Evolutionary conservation across 2,888 invertebrate genomes (phyloP).

Genomic region (Drosophila fungiperda): DNA sequence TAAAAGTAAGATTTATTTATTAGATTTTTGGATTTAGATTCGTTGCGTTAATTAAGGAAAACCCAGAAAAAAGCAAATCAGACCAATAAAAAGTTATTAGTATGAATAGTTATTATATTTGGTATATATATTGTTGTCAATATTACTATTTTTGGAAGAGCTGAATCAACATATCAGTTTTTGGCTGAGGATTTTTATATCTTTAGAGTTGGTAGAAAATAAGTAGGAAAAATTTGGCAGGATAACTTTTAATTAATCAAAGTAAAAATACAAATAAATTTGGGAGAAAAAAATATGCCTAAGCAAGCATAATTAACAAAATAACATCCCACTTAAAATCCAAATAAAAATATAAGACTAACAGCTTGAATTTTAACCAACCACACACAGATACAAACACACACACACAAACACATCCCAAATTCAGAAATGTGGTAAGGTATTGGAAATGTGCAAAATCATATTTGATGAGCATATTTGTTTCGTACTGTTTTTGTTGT

Average conservation of each 20-base stretch:
- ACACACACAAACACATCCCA: background rate
- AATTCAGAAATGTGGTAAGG: background rate
- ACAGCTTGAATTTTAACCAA: background rate
- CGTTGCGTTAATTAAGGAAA: too few species aligned
- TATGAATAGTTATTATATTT: background rate
- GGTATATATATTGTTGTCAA: background rate
- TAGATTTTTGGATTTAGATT: too few species aligned
- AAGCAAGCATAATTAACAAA: background rate
- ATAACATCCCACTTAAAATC: background rate
- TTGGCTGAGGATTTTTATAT: too few species aligned
- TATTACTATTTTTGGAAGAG: too few species aligned
- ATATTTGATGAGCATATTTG: constrained; percentile 26
- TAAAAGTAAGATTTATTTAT: too few species aligned
- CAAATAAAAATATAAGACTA: background rate
- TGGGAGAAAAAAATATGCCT: background rate
- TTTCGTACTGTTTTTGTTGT: constrained; percentile 47
- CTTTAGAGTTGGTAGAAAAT: too few species aligned
- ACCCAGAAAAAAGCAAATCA: too few species aligned
- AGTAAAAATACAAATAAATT: background rate
- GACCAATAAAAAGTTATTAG: too few species aligned
- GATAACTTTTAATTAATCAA: background rate
- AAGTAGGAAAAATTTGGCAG: too few species aligned
- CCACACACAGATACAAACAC: background rate
- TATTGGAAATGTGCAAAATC: constrained; percentile 4
- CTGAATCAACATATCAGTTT: too few species aligned